Evolutionary conservation across 2,888 invertebrate genomes (phyloP).

Genomic region (Psococerastis gibbosa): DNA sequence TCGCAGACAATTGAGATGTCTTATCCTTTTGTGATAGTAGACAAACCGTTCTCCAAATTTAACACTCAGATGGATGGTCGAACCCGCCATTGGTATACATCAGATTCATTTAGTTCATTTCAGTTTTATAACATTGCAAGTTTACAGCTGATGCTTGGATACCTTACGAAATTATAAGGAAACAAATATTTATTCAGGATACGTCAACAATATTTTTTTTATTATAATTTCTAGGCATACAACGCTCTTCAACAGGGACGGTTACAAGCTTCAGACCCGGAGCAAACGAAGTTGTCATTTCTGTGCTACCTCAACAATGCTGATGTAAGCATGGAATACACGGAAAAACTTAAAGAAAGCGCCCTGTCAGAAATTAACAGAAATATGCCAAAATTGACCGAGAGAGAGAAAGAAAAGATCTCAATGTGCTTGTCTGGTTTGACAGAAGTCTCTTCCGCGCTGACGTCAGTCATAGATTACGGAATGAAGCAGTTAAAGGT

Average conservation of each 20-base stretch:
- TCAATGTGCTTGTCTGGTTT: constrained; percentile 48
- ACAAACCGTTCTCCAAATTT: no score
- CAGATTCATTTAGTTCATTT: no score
- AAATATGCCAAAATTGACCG: constrained; percentile 38
- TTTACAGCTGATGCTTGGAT: no score
- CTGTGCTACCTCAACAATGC: constrained; percentile 77
- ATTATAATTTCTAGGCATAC: no score
- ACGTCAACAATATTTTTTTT: no score
- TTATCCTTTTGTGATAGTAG: no score
- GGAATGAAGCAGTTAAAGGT: constrained; percentile 52
- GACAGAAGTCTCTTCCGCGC: constrained; percentile 34
- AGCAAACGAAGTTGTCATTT: constrained; percentile 39
- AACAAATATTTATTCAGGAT: no score
- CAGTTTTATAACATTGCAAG: no score
- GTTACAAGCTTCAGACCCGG: constrained; percentile 54
- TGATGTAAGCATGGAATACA: constrained; percentile 77
- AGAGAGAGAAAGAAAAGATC: constrained; percentile 47
- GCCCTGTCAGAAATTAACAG: constrained; percentile 49
- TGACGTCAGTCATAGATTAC: constrained; percentile 51
- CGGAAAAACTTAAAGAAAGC: constrained; percentile 63
- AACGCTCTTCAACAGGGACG: constrained; percentile 67
- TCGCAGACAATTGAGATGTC: no score
- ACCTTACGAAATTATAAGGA: no score
- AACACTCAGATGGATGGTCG: no score
- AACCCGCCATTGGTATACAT: no score